Percentiles rank a stretch among this genome's conserved stretches.
These are phyloP conservation scores for Trichogramma dendrolimi DNA, from an alignment of 2,888 invertebrate genomes.

Conservation along the genomic window DNA sequence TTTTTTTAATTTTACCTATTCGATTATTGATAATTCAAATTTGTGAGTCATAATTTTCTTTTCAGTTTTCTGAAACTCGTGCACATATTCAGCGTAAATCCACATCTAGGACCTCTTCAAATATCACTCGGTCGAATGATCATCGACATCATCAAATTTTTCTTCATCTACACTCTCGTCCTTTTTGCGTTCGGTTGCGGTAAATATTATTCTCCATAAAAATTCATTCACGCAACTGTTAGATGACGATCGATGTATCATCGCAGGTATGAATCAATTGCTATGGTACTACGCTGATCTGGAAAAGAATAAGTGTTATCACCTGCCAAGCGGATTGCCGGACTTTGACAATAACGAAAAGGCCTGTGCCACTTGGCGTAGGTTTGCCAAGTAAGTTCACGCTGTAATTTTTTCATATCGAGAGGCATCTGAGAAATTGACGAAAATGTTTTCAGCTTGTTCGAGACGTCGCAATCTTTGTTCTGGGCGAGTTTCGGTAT, in stretches of 20 bases:
- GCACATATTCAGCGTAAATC: slow-evolving; percentile 95
- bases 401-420: not conserved
- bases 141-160: slow-evolving; percentile 92
- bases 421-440: not conserved
- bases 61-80: slow-evolving; percentile 86
- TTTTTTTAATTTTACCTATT: not conserved
- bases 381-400: slow-evolving; percentile 75
- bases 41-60: slow-evolving; percentile 31
- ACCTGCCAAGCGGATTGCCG: slow-evolving; percentile 66
- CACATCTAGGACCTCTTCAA: slow-evolving; percentile 89
- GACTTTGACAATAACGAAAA: slow-evolving; percentile 82
- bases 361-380: slow-evolving; percentile 80
- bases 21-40: not conserved
- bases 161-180: slow-evolving; percentile 89
- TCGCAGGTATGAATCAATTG: slow-evolving; percentile 76
- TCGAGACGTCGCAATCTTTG: slow-evolving; percentile 94
- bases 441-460: slow-evolving; percentile 63
- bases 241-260: not conserved
- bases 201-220: slow-evolving; percentile 47
- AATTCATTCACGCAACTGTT: slow-evolving; percentile 2
- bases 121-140: slow-evolving; percentile 93
- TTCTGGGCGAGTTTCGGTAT: slow-evolving; percentile 99
- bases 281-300: slow-evolving; percentile 90
- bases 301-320: slow-evolving; percentile 82
- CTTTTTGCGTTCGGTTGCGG: slow-evolving; percentile 95